Conservation (phyloP, 2,797 vertebrate genomes). For the Poeciliopsis infans region DNA sequence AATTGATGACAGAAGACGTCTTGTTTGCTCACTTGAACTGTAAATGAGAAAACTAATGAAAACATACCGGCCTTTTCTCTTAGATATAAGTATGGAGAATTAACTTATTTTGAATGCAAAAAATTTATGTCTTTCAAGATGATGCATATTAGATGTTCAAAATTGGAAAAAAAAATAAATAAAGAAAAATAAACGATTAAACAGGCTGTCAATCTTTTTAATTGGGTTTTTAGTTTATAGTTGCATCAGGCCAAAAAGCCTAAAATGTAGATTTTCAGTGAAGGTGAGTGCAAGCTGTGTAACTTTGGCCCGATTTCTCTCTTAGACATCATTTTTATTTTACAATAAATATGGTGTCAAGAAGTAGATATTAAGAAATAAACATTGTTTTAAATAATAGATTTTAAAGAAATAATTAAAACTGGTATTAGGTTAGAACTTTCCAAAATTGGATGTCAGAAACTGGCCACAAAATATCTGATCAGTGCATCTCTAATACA, state of each 20-base stretch:
- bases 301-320: not conserved
- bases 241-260: not conserved
- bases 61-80: not conserved
- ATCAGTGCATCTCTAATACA: not conserved
- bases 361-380: not conserved
- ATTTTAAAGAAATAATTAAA: not conserved
- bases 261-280: not conserved
- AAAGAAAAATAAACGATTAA: not conserved
- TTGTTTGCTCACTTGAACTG: not conserved
- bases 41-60: not conserved
- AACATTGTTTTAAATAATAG: not conserved
- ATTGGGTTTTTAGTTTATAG: not conserved
- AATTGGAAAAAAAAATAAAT: too few species aligned
- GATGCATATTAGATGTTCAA: not conserved
- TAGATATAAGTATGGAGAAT: not conserved
- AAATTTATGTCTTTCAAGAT: not conserved
- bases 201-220: not conserved
- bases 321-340: not conserved
- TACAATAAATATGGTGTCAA: not conserved
- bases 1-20: not conserved
- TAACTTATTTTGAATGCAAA: not conserved
- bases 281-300: not conserved
- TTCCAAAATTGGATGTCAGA: not conserved
- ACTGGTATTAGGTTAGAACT: not conserved
- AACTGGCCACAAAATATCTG: not conserved